A percentile compares a stretch with the other conserved stretches of the same genome.
These are phyloP conservation scores for Polypedilum pembai DNA, from an alignment of 1,140 invertebrate species.

Conservation along the genomic window DNA sequence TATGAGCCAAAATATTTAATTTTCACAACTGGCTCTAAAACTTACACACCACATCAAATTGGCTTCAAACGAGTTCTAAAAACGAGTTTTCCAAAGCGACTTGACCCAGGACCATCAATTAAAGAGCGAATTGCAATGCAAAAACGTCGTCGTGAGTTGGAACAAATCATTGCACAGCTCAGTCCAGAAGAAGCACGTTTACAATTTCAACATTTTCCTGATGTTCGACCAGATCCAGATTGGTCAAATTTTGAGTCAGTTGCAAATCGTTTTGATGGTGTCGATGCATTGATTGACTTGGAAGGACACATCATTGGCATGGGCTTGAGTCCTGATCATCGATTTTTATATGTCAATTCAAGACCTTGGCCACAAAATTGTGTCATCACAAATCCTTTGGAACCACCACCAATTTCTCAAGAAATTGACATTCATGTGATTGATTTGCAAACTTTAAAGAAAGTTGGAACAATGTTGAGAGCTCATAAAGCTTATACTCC, in stretches of 20 bases:
- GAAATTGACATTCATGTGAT: constrained; percentile 88
- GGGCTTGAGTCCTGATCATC: constrained; percentile 76
- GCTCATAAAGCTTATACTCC: constrained; percentile 80
- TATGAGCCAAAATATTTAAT: constrained; percentile 66
- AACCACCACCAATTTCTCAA: constrained; percentile 82
- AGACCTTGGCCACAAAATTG: constrained; percentile 77
- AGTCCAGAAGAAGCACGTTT: neutral
- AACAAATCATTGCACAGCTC: constrained; percentile 36
- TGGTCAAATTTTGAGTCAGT: constrained; percentile 64
- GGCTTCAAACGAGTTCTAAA: constrained; percentile 74
- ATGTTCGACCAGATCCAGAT: constrained; percentile 51
- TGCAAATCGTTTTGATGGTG: constrained; percentile 63
- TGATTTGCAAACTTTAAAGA: constrained; percentile 67
- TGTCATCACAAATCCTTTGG: constrained; percentile 66
- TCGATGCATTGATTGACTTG: constrained; percentile 78
- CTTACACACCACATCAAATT: constrained; percentile 82
- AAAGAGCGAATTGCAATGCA: constrained; percentile 57
- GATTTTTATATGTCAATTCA: constrained; percentile 81
- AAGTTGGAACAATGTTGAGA: constrained; percentile 74
- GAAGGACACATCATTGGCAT: constrained; percentile 87
- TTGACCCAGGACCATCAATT: constrained; percentile 61
- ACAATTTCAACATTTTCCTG: neutral
- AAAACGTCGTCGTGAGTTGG: constrained; percentile 47
- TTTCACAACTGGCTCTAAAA: constrained; percentile 77
- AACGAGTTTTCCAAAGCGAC: constrained; percentile 59